Conservation (phyloP, 1,140 invertebrate species). For the Platorchestia sp. region DNA sequence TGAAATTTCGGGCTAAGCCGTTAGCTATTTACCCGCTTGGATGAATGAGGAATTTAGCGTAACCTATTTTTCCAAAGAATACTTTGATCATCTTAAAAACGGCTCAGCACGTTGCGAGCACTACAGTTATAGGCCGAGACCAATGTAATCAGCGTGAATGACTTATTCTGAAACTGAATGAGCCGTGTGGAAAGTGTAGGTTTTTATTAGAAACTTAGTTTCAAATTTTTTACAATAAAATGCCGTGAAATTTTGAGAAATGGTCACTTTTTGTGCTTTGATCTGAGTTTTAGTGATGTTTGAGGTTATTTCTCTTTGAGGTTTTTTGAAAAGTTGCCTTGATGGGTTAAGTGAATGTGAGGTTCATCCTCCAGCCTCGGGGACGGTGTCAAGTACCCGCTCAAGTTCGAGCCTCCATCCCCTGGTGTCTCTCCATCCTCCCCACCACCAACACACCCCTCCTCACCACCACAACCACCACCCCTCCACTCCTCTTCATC, state of each 20-base stretch:
- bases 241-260: not conserved
- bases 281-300: not conserved
- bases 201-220: not conserved
- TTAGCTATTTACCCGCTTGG: too few species aligned
- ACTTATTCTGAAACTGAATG: not conserved
- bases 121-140: too few species aligned
- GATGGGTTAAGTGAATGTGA: not conserved
- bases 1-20: too few species aligned
- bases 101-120: too few species aligned
- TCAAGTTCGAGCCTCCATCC: constrained; percentile 49
- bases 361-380: not conserved
- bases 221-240: not conserved
- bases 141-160: not conserved
- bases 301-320: not conserved
- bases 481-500: constrained; percentile 28
- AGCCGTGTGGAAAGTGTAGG: not conserved
- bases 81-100: too few species aligned
- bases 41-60: too few species aligned
- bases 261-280: not conserved
- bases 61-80: too few species aligned
- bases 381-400: constrained; percentile 41
- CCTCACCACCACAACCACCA: not conserved
- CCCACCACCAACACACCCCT: constrained; percentile 44
- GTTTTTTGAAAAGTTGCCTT: not conserved
- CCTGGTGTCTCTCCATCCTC: constrained; percentile 51